Conservation (phyloP, 2,888 invertebrate genomes). For the Tyria jacobaeae region DNA sequence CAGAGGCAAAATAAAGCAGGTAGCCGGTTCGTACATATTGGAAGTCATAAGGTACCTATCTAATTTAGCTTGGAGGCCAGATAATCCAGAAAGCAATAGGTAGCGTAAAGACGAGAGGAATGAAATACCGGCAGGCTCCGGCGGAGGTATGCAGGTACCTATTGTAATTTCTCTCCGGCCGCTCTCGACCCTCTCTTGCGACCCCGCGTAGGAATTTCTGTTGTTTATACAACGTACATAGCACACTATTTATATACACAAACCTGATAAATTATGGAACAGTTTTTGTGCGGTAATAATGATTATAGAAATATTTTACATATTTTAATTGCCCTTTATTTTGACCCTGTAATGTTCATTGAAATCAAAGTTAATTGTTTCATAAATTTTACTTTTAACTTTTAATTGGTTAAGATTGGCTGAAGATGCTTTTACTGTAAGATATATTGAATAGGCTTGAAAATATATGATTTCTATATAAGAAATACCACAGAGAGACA, state of each 20-base stretch:
- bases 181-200: constrained; percentile 45
- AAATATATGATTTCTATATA: too few species aligned
- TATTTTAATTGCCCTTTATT: neutral
- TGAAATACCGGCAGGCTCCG: constrained; percentile 46
- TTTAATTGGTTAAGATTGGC: too few species aligned
- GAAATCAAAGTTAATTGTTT: too few species aligned
- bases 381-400: too few species aligned
- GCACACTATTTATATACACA: constrained; percentile 44
- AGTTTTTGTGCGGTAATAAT: neutral
- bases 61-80: constrained; percentile 45
- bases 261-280: constrained; percentile 30
- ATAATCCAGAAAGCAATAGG: constrained; percentile 53
- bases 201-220: constrained; percentile 46
- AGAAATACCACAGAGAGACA: too few species aligned
- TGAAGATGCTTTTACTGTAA: too few species aligned
- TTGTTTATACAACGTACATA: constrained; percentile 50
- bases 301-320: neutral
- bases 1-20: constrained; percentile 28
- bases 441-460: too few species aligned
- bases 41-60: constrained; percentile 33
- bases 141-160: constrained; percentile 50
- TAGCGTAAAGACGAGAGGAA: constrained; percentile 53
- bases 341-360: neutral
- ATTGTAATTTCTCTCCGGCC: constrained; percentile 49
- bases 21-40: constrained; percentile 29